phyloP scores from a whole-genome alignment of 2,797 vertebrate genomes.

The Pipistrellus nathusii region DNA sequence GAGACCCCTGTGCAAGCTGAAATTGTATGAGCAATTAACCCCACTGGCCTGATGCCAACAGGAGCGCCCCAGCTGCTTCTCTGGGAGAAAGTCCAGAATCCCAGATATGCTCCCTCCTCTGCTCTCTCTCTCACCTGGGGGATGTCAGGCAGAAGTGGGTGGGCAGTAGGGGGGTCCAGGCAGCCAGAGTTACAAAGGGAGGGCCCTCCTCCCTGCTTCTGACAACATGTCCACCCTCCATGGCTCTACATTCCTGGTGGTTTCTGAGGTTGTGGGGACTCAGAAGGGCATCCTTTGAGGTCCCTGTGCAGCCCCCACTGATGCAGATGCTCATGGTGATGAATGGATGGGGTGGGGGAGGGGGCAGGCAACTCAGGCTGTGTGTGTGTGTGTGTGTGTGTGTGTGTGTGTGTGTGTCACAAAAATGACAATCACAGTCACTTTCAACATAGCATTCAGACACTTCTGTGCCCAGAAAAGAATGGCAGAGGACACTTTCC shows the following conservation, averaged over 20 bases:
- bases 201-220: background rate
- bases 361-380: background rate
- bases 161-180: background rate
- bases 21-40: conserved; percentile 48
- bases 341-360: background rate
- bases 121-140: background rate
- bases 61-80: background rate
- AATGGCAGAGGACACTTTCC: background rate
- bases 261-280: background rate
- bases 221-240: background rate
- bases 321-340: background rate
- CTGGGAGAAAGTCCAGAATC: background rate
- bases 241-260: background rate
- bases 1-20: background rate
- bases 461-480: background rate
- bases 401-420: background rate
- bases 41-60: background rate
- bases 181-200: background rate
- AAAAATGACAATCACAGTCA: background rate
- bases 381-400: background rate
- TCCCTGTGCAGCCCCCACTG: no score
- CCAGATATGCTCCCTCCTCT: no score
- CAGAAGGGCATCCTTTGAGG: background rate
- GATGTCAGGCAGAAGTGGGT: background rate
- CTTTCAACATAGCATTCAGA: background rate